Evolutionary conservation across 1,140 invertebrate species (phyloP).

Genomic region (Listronotus bonariensis): DNA sequence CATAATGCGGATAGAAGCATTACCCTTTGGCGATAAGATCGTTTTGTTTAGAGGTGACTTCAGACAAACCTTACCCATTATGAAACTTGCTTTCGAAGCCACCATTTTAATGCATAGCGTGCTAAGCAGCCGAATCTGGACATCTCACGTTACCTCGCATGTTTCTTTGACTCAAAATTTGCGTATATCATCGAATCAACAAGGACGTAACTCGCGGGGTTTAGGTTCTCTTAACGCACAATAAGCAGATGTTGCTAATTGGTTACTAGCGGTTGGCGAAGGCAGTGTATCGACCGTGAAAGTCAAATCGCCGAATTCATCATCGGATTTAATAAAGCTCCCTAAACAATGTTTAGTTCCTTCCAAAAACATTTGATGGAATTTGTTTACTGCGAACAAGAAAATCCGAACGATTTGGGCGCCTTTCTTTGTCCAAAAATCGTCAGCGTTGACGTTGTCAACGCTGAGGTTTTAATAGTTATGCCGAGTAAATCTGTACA

Average conservation of each 20-base stretch:
- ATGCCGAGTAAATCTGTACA: background rate
- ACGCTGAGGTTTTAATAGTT: background rate
- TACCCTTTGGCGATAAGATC: background rate
- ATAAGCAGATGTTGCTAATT: background rate
- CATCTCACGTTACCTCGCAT: background rate
- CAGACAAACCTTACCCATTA: conserved; percentile 5
- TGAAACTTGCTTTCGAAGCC: background rate
- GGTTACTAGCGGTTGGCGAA: conserved; percentile 1
- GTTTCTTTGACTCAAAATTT: background rate
- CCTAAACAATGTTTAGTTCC: background rate
- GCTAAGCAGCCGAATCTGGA: background rate
- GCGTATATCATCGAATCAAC: no score
- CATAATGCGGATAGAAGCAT: background rate
- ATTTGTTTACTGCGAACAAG: background rate
- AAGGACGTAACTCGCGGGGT: no score
- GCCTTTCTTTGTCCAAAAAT: background rate
- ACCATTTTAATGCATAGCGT: background rate
- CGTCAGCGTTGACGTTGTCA: background rate
- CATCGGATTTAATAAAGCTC: background rate
- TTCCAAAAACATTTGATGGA: background rate
- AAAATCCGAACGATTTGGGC: background rate
- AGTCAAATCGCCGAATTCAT: background rate
- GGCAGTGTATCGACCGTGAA: background rate
- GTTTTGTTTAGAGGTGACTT: background rate
- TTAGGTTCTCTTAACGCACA: no score